Conservation (phyloP, 1,140 invertebrate species). For the Pachypeltis micranthus region DNA sequence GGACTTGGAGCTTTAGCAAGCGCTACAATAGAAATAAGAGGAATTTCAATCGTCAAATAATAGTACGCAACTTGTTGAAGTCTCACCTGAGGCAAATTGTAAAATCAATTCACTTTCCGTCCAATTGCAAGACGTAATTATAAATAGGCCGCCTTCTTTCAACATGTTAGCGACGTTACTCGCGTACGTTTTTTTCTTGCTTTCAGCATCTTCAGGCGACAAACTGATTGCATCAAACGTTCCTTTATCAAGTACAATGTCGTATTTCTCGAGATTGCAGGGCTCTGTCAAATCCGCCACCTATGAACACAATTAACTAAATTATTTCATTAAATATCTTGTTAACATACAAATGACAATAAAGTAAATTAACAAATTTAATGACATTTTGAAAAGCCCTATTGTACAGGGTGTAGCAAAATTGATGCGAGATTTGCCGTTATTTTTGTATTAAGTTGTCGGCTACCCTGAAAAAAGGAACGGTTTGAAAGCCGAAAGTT, state of each 20-base stretch:
- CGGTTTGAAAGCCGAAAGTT: too few relatives aligned
- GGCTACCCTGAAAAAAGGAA: too few relatives aligned
- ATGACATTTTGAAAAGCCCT: too few relatives aligned
- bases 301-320: slow-evolving; percentile 18
- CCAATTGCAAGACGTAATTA: slow-evolving; percentile 92
- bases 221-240: slow-evolving; percentile 88
- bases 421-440: too few relatives aligned
- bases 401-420: too few relatives aligned
- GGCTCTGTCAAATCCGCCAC: slow-evolving; percentile 21
- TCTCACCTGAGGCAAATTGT: slow-evolving; percentile 51
- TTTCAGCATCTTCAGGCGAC: slow-evolving; percentile 50
- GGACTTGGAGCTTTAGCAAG: background rate
- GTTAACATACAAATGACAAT: too few relatives aligned
- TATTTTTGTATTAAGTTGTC: too few relatives aligned
- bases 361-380: too few relatives aligned
- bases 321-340: too few relatives aligned
- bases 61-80: too few relatives aligned
- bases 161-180: slow-evolving; percentile 50
- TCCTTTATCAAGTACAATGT: slow-evolving; percentile 74
- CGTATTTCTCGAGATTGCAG: slow-evolving; percentile 38
- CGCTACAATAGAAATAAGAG: background rate
- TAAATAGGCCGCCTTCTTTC: slow-evolving; percentile 49
- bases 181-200: slow-evolving; percentile 54
- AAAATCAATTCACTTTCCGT: slow-evolving; percentile 65
- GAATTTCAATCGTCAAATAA: background rate